Conservation (phyloP, 2,113 vertebrate genomes). For the Rhipidura dahli region DNA sequence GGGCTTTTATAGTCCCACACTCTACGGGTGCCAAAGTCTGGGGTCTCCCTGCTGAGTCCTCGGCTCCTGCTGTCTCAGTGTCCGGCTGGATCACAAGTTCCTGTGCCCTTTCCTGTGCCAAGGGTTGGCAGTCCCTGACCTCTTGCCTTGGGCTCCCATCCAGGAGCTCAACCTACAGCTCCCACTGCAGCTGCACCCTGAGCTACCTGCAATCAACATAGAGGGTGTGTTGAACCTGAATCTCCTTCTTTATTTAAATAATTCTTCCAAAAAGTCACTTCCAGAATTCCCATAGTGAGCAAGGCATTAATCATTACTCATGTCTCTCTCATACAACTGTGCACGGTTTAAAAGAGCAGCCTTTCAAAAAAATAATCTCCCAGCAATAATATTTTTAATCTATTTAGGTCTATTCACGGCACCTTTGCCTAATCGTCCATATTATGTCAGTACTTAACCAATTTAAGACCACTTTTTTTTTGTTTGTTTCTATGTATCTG, state of each 20-base stretch:
- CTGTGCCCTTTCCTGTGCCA: background rate
- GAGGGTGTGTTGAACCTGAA: background rate
- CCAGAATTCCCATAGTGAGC: background rate
- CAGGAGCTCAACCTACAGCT: background rate
- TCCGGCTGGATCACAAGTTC: background rate
- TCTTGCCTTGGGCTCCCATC: background rate
- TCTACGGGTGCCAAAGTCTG: background rate
- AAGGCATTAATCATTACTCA: background rate
- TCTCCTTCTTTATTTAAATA: background rate
- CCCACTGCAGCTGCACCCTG: background rate
- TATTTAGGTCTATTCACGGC: background rate
- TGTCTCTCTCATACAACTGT: background rate
- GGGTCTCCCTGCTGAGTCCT: background rate
- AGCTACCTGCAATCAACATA: background rate
- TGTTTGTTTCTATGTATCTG: background rate
- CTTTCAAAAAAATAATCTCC: background rate
- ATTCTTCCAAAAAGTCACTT: background rate
- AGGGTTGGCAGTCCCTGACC: rapidly evolving
- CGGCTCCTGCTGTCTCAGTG: background rate
- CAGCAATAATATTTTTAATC: background rate
- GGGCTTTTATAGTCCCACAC: background rate
- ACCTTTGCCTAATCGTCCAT: background rate
- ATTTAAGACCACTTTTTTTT: background rate
- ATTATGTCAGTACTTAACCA: background rate
- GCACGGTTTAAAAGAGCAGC: background rate